Conservation (phyloP, 2,888 invertebrate genomes). For the Eristalis tenax region DNA sequence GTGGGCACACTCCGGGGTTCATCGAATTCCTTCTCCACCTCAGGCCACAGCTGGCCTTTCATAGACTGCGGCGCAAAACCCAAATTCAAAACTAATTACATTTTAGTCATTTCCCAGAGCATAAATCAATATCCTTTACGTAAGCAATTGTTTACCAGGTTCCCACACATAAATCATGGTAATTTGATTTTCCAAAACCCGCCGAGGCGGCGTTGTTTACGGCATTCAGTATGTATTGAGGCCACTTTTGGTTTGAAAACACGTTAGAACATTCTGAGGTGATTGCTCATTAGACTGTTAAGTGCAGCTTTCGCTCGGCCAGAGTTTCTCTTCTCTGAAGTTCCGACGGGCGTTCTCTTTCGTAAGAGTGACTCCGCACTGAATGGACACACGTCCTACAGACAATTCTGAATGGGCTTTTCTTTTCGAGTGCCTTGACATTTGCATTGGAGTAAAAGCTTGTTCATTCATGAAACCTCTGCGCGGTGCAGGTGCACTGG, state of each 20-base stretch:
- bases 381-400: conserved; percentile 18
- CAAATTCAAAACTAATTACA: background rate
- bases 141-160: background rate
- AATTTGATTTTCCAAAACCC: background rate
- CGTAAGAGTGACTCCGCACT: background rate
- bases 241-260: conserved; percentile 5
- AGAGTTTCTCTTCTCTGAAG: background rate
- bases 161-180: background rate
- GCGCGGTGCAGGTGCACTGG: conserved; percentile 46
- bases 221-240: background rate
- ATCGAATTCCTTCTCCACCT: background rate
- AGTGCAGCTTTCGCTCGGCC: background rate
- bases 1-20: background rate
- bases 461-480: conserved; percentile 57
- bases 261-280: background rate
- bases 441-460: conserved; percentile 51
- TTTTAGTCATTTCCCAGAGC: background rate
- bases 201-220: conserved; percentile 7
- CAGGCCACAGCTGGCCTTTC: background rate
- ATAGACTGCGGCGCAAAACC: background rate
- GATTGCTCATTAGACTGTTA: background rate
- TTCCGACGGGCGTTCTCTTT: background rate
- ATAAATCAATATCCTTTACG: background rate
- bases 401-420: conserved; percentile 26
- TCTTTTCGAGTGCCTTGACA: conserved; percentile 19